Evolutionary conservation across 2,888 invertebrate species (phyloP), one percentile per base, ranked within the genome.

Genomic region (Tiphia femorata): DNA sequence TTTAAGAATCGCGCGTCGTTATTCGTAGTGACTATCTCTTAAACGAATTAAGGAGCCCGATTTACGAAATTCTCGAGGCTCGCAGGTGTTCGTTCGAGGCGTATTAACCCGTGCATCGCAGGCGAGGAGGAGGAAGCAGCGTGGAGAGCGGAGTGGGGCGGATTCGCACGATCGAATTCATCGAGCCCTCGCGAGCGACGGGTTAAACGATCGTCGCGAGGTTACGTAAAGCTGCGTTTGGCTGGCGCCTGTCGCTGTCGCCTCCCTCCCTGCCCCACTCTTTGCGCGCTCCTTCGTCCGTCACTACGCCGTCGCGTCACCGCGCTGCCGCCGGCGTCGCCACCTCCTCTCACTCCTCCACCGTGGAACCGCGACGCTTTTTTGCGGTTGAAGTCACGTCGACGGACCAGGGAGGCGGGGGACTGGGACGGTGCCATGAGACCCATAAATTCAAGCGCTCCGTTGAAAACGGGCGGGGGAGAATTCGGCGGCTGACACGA

Each of bases 211-310:
- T 72, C 58, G 64, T 38, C 33, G n/a, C 62, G 58, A 59, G 64
- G 71, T 78, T 78, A 77, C 76, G 76, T 77, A 78, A 77, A 77
- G 72, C 33, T 66, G 63, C 67, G 54, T 68, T 68, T 65, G 40
- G 62, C 73, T 78, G 78, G 77, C 77, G 78, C 76, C 77, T 69
- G 67, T 64, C 62, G 67, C 64, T 61, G 56, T 55, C 42, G 23
- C 43, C 49, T 33, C 49, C 44, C 50, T 55, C 64, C 43, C 54
- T 5, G 41, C 37, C 58, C 49, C 33, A 14, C 33, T 6, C 33
- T 33, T 14, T 30, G 2, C 33, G 33, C 33, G 19, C 29, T 25
- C 14, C 21, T 44, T 35, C 10, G 10, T 42, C n/a, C n/a, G 16
- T 30, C 7, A 7, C 12, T n/a, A 19, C 35, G 16, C 38, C 17